Conservation (phyloP, 1,140 invertebrate genomes). For the Zelostemma sp. region DNA sequence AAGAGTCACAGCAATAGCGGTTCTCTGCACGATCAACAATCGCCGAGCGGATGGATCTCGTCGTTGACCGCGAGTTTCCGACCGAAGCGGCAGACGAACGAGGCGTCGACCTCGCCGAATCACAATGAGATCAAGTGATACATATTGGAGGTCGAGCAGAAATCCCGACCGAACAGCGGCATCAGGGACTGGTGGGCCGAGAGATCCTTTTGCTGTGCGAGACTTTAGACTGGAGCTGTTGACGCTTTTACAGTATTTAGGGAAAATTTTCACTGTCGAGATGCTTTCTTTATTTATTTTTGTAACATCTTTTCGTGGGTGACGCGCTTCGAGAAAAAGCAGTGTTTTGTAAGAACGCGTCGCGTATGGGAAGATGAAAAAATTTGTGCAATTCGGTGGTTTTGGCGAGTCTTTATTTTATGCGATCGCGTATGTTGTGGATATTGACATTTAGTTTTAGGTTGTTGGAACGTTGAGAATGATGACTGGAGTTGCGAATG, state of each 20-base stretch:
- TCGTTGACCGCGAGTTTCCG: slow-evolving; percentile 66
- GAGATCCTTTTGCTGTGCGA: slow-evolving; percentile 60
- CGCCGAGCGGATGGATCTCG: slow-evolving; percentile 64
- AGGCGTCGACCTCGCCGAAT: slow-evolving; percentile 38
- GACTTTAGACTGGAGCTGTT: slow-evolving; percentile 44
- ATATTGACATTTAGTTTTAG: no score
- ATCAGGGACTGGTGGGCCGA: slow-evolving; percentile 60
- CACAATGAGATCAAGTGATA: slow-evolving; percentile 65
- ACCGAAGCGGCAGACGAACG: slow-evolving; percentile 55
- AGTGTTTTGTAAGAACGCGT: neutral
- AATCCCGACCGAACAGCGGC: slow-evolving; percentile 20
- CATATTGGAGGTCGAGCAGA: slow-evolving; percentile 48
- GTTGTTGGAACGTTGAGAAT: no score
- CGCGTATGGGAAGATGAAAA: no score
- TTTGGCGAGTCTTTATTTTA: no score
- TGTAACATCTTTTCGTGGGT: no score
- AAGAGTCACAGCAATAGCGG: slow-evolving; percentile 62
- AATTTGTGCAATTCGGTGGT: no score
- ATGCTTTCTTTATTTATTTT: neutral
- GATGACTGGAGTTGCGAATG: no score
- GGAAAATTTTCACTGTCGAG: neutral
- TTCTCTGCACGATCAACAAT: slow-evolving; percentile 62
- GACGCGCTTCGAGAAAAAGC: no score
- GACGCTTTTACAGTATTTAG: slow-evolving; percentile 1
- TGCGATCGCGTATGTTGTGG: no score